Conservation (phyloP, 2,113 vertebrate genomes). For the Hippoglossus stenolepis region DNA sequence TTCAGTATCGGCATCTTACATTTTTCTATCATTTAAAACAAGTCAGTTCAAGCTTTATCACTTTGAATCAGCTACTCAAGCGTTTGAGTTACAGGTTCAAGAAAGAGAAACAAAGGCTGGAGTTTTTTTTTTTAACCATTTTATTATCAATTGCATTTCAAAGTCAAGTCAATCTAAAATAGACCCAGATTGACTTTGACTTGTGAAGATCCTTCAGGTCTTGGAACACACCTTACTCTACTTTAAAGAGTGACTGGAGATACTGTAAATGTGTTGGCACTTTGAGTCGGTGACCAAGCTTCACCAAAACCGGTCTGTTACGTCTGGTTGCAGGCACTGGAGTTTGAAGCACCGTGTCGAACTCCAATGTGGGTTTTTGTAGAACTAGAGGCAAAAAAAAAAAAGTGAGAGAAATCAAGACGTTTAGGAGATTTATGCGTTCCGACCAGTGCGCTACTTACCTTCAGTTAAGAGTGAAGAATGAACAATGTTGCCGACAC, state of each 20-base stretch:
- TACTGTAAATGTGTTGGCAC: background rate
- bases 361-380: background rate
- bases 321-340: background rate
- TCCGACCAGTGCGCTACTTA: background rate
- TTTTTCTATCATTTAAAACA: no score
- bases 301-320: background rate
- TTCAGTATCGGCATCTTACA: no score
- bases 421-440: no score
- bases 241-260: background rate
- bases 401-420: background rate
- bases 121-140: background rate
- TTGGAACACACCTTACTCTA: background rate
- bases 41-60: no score
- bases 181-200: background rate
- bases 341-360: background rate
- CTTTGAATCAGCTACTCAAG: background rate
- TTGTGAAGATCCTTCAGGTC: background rate
- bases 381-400: background rate
- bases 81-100: background rate
- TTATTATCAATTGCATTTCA: background rate
- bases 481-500: slow-evolving; percentile 43
- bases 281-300: slow-evolving; percentile 9
- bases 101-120: background rate
- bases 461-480: slow-evolving; percentile 7
- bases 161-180: background rate